Percentiles rank a stretch among this genome's conserved stretches.
phyloP scores from a whole-genome alignment of 2,797 vertebrate genomes.

The Selene dorsalis region DNA sequence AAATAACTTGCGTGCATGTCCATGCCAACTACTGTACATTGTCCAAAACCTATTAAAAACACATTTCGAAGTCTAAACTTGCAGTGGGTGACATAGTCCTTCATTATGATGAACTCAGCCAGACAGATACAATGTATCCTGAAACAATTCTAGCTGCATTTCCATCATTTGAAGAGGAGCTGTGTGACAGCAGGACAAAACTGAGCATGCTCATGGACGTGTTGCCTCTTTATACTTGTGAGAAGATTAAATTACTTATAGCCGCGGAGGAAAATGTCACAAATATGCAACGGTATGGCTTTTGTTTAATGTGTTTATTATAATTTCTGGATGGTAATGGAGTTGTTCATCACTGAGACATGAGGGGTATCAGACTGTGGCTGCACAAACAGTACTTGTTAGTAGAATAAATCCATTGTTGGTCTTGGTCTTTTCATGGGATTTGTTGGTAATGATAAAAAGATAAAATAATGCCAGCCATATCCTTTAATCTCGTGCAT shows the following conservation, averaged over 20 bases:
- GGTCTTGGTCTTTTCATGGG: slow-evolving; percentile 39
- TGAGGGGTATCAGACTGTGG: not conserved
- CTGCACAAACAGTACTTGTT: slow-evolving; percentile 14
- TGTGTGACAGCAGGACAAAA: slow-evolving; percentile 1
- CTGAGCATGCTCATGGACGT: not conserved
- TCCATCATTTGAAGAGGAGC: slow-evolving; percentile 4
- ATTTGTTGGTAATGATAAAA: slow-evolving; percentile 53
- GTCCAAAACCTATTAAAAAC: slow-evolving; percentile 39
- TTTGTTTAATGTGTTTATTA: slow-evolving; percentile 20
- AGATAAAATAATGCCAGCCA: slow-evolving; percentile 54
- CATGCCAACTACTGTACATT: slow-evolving; percentile 9
- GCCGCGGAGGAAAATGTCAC: slow-evolving; percentile 6
- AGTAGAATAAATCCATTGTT: slow-evolving; percentile 14
- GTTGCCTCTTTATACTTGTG: not conserved
- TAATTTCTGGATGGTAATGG: not conserved
- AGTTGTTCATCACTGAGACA: not conserved
- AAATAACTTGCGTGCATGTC: not conserved
- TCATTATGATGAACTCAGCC: slow-evolving; percentile 4
- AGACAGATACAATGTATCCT: slow-evolving; percentile 13
- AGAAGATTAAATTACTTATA: slow-evolving; percentile 11
- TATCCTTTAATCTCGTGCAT: slow-evolving; percentile 46
- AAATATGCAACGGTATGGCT: not conserved
- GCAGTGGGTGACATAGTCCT: not conserved
- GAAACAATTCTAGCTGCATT: slow-evolving; percentile 3
- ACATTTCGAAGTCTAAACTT: slow-evolving; percentile 13